Conservation (phyloP, 1,140 invertebrate species). For the Lamellibrachia luymesi region DNA sequence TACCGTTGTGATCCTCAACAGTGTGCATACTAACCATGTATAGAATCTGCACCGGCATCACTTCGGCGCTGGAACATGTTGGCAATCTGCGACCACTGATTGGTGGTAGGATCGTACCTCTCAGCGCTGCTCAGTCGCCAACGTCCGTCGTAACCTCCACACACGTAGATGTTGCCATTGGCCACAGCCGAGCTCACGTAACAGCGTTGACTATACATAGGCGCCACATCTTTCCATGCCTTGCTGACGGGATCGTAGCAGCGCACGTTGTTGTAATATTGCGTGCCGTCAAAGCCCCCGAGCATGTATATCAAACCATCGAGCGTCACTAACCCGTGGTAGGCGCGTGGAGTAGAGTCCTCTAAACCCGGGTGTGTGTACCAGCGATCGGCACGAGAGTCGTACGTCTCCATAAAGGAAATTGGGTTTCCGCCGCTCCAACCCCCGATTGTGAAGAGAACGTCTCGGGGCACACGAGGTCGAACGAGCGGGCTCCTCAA, state of each 20-base stretch:
- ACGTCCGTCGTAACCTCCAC: slow-evolving; percentile 64
- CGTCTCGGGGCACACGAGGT: slow-evolving; percentile 42
- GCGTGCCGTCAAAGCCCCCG: slow-evolving; percentile 43
- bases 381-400: slow-evolving; percentile 75
- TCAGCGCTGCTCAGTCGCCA: slow-evolving; percentile 59
- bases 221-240: slow-evolving; percentile 34
- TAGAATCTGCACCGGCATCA: slow-evolving; percentile 67
- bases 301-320: slow-evolving; percentile 37
- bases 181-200: slow-evolving; percentile 68
- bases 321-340: slow-evolving; percentile 37
- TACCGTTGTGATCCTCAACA: background rate
- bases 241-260: slow-evolving; percentile 34
- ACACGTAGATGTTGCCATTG: slow-evolving; percentile 76
- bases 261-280: slow-evolving; percentile 37
- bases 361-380: slow-evolving; percentile 6
- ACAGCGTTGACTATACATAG: slow-evolving; percentile 38
- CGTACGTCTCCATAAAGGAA: slow-evolving; percentile 74
- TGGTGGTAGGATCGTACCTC: slow-evolving; percentile 50
- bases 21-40: background rate
- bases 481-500: background rate
- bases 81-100: slow-evolving; percentile 58
- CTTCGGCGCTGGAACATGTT: slow-evolving; percentile 65
- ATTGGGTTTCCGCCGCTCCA: slow-evolving; percentile 73
- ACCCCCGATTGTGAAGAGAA: slow-evolving; percentile 67
- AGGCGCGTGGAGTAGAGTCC: slow-evolving; percentile 31